Base-by-base conservation (phyloP, 2,797 vertebrate genomes). In the Gobio occitaniae region DNA sequence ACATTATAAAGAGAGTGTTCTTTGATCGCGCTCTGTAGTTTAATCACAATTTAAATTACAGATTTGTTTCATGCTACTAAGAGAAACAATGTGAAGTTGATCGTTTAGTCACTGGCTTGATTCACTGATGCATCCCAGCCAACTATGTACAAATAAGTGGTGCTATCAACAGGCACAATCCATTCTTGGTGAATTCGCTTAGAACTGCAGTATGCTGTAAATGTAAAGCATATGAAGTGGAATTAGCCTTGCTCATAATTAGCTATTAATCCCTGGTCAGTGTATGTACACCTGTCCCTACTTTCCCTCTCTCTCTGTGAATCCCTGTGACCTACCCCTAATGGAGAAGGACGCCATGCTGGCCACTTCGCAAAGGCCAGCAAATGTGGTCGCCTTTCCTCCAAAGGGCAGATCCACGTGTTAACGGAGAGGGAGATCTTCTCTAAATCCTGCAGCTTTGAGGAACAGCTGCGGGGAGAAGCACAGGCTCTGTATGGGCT, bases 401-500 rank as follows among this genome's bases (percentile, higher is more conserved):
- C 86, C 88, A 88, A 89, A 92, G 91, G 90, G 92, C 90, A 92
- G 89, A 79, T 87, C 81, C 84, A 86, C 87, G 90, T 66, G 87
- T 92, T 93, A 92, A 94, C 92, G 92, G 90, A 91, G 86, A 91
- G 89, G 87, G 92, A 92, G 93, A 93, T 92, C 92, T 92, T 89
- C 84, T 89, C 88, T 92, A 89, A 93, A 94, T 92, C 93, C 83
- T 78, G 86, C 89, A 92, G 92, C 93, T 93, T 93, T 93, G 89
- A 90, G 87, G 87, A 92, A 90, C 94, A 94, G 94, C 93, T 95
- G 94, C 88, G 5, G 54, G 72, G 41, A 80, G 70, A 79, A 79
- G 76, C 75, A 15, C 75, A 59, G 21, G 75, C 83, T 78, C 75
- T 78, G 41, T 48, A 56, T 11, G 15, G 44, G 29, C 44, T 79